These are phyloP conservation scores for Platyrinchus mystaceus DNA, from an alignment of 2,797 vertebrate genomes.

Conservation along the genomic window DNA sequence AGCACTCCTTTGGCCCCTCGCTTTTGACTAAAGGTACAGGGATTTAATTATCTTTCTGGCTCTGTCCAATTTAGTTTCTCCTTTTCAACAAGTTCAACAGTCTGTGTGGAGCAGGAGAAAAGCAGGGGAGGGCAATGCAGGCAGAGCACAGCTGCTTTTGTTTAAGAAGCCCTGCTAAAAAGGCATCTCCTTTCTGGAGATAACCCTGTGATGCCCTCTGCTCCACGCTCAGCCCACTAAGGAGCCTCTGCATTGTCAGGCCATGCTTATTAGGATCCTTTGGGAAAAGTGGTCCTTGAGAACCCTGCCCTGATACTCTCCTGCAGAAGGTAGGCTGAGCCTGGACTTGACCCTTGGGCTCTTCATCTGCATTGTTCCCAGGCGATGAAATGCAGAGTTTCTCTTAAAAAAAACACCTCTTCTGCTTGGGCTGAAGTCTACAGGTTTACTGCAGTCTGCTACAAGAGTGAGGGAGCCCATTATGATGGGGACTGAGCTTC, in stretches of 20 bases:
- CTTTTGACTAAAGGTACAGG: background rate
- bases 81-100: rapidly evolving
- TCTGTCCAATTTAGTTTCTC: background rate
- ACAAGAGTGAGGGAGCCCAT: background rate
- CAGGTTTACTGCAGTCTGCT: rapidly evolving
- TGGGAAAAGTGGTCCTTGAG: background rate
- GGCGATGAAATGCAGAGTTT: background rate
- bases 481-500: rapidly evolving
- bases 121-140: background rate
- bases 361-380: background rate
- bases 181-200: background rate
- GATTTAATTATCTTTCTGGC: background rate
- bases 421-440: background rate
- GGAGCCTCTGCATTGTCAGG: background rate
- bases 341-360: background rate
- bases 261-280: background rate
- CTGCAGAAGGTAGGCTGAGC: background rate
- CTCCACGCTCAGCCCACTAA: background rate
- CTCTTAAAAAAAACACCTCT: background rate
- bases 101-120: background rate
- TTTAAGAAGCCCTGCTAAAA: background rate
- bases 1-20: background rate
- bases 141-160: background rate
- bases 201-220: background rate
- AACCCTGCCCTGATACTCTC: background rate